These are phyloP conservation scores for Leucosticte australis DNA, from an alignment of 2,113 vertebrate genomes.

Conservation along the genomic window DNA sequence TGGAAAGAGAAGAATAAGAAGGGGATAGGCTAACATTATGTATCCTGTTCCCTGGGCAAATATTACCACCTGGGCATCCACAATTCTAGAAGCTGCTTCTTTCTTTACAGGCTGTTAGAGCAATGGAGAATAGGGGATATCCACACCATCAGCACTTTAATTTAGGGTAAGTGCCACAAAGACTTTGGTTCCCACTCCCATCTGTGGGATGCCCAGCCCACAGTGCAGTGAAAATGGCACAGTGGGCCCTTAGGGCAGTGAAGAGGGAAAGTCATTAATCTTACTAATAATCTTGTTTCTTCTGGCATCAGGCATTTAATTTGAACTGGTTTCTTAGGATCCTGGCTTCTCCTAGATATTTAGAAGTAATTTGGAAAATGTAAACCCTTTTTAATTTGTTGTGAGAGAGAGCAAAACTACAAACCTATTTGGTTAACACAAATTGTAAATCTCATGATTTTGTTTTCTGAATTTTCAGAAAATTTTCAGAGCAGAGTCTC, in stretches of 20 bases:
- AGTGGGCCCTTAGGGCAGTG: neutral
- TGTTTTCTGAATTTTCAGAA: neutral
- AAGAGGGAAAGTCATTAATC: neutral
- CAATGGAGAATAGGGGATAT: neutral
- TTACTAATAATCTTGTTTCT: neutral
- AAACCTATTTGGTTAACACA: neutral
- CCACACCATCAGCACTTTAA: neutral
- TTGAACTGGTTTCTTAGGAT: neutral
- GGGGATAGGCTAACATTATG: rapidly evolving
- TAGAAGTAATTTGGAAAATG: neutral
- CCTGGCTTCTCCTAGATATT: neutral
- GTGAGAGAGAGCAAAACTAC: neutral
- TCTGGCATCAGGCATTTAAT: neutral
- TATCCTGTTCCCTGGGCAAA: neutral
- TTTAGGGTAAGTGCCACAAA: neutral
- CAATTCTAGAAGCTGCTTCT: neutral
- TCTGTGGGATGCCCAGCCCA: neutral
- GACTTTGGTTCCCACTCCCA: neutral
- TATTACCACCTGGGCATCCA: neutral
- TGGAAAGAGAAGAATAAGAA: neutral
- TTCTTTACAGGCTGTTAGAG: neutral
- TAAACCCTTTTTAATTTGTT: neutral
- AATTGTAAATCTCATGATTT: neutral
- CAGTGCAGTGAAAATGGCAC: rapidly evolving
- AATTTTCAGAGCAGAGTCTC: neutral